Base-by-base conservation (phyloP, 35 echinoderm and acorn worm species). In the Ophiothrix spiculata region DNA sequence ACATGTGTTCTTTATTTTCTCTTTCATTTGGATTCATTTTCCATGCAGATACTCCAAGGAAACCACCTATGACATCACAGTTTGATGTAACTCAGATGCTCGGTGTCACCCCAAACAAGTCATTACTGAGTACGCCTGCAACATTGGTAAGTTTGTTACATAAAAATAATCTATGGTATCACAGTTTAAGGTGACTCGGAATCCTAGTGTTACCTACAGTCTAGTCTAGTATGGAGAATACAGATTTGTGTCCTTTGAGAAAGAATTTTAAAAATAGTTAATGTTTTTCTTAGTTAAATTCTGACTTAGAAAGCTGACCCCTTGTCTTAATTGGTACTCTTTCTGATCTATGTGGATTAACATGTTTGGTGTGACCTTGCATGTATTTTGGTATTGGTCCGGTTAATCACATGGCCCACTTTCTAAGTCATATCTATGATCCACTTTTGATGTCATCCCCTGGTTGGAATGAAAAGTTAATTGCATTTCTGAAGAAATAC, bases 1-100 rank as follows among this genome's bases (percentile, higher is more conserved):
- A 31, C 29, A 77, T 82, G 19, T 54, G 37, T 54, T 29, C 1
- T 56, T n/a, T 8, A 37, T 37, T 33, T 63, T 17, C 64, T 63
- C 13, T 64, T 34, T 4, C 13, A 63, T 13, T 63, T 84, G 56
- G 1, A 28, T 0, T 64, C 64, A 63, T 31, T 28, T 86, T 78
- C 35, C 0, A 33, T 35, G 32, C 36, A 87, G 86, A 88, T 74
- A 88, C 82, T 35, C 85, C 91, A 32, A 83, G 64, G 23, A 88
- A 79, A n/a, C 86, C 81, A 11, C 86, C 86, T 14, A 89, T 83
- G 41, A 78, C 91, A 25, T 88, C 85, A 17, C 78, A 88, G 80
- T 88, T 84, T 88, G 85, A 88, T 85, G 86, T 88, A 28, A 79
- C 86, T 35, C 86, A 88, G 19, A 80, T 60, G 4, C 29, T 88